Base-by-base conservation (phyloP, 2,797 vertebrate genomes). In the Artibeus jamaicensis region DNA sequence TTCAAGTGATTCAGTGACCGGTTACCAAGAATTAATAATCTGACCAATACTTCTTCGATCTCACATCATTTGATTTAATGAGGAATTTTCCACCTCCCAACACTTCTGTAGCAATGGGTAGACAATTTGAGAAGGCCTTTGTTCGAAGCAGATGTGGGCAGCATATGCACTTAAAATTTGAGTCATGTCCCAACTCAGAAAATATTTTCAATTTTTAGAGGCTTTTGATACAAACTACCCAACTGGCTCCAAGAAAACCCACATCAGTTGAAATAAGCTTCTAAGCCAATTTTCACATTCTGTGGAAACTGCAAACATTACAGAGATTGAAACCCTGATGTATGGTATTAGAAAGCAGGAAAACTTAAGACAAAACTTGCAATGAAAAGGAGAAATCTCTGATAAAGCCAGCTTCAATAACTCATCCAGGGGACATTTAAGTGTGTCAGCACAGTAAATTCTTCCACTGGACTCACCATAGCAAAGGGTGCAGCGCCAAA, bases 401-500 rank as follows among this genome's bases (percentile, higher is more conserved):
- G 53, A 59, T 7, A 55, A 83, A 86, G 11, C 16, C n/a, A 86
- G 53, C 86, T 73, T 82, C 73, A 82, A n/a, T 86, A 67, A 74
- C 9, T 55, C 29, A 46, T 32, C 9, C 10, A 62, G 48, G 79
- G 93, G 29, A 29, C 53, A 85, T 57, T 50, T 77, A 59, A 46
- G 24, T 53, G 32, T 44, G 50, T 89, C 50, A 22, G 21, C 34
- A 87, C 9, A 76, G 71, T 50, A 67, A 53, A 26, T 42, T 34
- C 5, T 71, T 21, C 34, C 55, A 32, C 7, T 29, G 9, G 67
- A 70, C 97, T 97, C 95, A 98, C 98, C 98, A 62, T 97, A 98
- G 93, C 98, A 98, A 65, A 98, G 96, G 1, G 84, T 97, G 74
- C 98, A 98, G 11, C 2, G 32, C 16, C 0, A 46, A 77, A 98